These are phyloP conservation scores for Ormia ochracea DNA, from an alignment of 2,888 invertebrate genomes.

Conservation along the genomic window DNA sequence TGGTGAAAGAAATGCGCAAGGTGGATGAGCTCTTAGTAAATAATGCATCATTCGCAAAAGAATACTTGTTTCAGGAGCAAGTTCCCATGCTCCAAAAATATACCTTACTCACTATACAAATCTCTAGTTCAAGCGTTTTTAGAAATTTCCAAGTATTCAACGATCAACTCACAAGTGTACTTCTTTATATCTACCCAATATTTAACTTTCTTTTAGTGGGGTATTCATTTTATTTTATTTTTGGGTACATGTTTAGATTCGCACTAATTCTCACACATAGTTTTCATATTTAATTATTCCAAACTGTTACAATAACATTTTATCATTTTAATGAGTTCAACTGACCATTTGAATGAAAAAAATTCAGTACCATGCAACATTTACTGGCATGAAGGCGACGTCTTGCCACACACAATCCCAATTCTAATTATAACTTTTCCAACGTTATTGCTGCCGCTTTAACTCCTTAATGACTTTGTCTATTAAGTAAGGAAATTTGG, in stretches of 20 bases:
- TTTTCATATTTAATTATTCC: conserved; percentile 69
- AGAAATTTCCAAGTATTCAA: too few species aligned
- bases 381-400: not conserved
- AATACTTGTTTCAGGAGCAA: too few species aligned
- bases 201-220: not conserved
- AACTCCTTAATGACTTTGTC: conserved; percentile 57
- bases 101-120: too few species aligned
- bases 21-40: too few species aligned
- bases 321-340: conserved; percentile 72
- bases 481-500: conserved; percentile 47
- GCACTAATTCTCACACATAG: not conserved
- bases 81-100: too few species aligned
- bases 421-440: conserved; percentile 58
- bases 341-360: conserved; percentile 58
- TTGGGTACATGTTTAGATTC: not conserved
- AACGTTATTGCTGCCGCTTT: conserved; percentile 32
- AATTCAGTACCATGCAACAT: not conserved
- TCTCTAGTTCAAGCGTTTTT: too few species aligned
- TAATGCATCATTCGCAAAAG: too few species aligned
- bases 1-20: too few species aligned
- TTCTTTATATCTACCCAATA: not conserved
- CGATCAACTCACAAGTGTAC: not conserved
- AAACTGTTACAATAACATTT: conserved; percentile 74
- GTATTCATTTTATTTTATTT: not conserved
- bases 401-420: conserved; percentile 19